A percentile compares a stretch with the other conserved stretches of the same genome.
These are phyloP conservation scores for Xestia c-nigrum DNA, from an alignment of 2,888 invertebrate species.

Conservation along the genomic window DNA sequence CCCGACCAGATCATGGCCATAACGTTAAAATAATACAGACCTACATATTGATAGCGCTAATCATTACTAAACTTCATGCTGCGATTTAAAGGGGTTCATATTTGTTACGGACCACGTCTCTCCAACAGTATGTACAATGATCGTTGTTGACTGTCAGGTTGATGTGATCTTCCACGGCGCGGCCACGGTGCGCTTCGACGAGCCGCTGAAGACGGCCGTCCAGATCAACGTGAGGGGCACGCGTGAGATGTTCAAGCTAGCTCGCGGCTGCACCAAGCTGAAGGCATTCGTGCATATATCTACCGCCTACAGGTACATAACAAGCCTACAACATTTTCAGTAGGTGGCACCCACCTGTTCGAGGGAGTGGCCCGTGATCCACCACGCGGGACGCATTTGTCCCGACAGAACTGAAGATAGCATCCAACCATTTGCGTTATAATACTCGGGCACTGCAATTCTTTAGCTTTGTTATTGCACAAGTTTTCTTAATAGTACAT, in stretches of 20 bases:
- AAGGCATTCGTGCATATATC: conserved; percentile 95
- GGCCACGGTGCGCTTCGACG: conserved; percentile 89
- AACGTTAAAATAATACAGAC: too few relatives aligned
- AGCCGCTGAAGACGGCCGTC: conserved; percentile 84
- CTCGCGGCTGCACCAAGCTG: conserved; percentile 78
- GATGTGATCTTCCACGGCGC: conserved; percentile 89
- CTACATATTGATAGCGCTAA: background rate
- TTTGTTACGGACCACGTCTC: too few relatives aligned
- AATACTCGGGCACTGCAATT: background rate
- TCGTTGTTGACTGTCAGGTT: conserved; percentile 74
- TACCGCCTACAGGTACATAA: conserved; percentile 93
- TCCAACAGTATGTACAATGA: background rate
- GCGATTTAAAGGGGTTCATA: too few relatives aligned
- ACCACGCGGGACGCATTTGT: background rate
- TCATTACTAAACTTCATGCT: too few relatives aligned
- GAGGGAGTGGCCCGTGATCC: background rate
- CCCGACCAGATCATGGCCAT: background rate
- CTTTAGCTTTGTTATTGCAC: background rate
- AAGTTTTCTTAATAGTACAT: too few relatives aligned
- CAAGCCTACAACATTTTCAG: background rate
- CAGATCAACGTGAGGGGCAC: conserved; percentile 88
- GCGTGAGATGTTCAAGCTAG: conserved; percentile 83
- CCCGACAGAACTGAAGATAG: background rate
- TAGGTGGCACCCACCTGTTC: background rate
- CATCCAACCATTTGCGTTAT: background rate